phyloP scores from a whole-genome alignment of 2,113 vertebrate species.

The Bolborhynchus lineola region DNA sequence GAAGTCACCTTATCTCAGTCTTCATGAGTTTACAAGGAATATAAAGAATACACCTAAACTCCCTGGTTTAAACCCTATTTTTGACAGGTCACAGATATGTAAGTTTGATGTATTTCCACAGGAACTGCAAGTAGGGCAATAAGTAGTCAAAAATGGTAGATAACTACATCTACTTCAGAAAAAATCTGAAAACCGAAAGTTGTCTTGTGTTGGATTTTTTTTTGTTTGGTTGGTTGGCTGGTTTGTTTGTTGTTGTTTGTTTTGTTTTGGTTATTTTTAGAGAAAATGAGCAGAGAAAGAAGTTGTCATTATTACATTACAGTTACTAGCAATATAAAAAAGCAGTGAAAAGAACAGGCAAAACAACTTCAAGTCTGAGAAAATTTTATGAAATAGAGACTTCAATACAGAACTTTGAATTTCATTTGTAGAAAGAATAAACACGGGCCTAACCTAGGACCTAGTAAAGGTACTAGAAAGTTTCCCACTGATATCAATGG shows the following conservation, averaged over 20 bases:
- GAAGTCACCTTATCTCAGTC: constrained; percentile 58
- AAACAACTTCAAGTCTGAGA: background rate
- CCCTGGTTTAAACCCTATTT: constrained; percentile 22
- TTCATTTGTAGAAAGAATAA: background rate
- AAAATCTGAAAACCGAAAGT: background rate
- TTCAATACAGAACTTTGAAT: background rate
- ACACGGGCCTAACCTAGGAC: background rate
- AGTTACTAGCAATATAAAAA: background rate
- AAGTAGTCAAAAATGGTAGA: constrained; percentile 42
- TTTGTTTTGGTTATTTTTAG: background rate
- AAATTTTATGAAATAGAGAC: background rate
- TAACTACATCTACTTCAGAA: background rate
- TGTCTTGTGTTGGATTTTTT: background rate
- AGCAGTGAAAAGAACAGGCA: background rate
- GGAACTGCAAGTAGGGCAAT: constrained; percentile 1
- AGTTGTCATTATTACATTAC: background rate
- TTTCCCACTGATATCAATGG: background rate
- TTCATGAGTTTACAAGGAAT: constrained; percentile 49
- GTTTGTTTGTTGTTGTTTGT: background rate
- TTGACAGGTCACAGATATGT: constrained; percentile 54
- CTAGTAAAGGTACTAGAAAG: background rate
- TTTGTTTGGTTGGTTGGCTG: accelerated
- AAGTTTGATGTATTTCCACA: constrained; percentile 31
- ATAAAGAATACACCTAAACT: constrained; percentile 4
- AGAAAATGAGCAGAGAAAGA: background rate